Base-by-base conservation (phyloP, 2,888 invertebrate species). In the Synergus japonicus region DNA sequence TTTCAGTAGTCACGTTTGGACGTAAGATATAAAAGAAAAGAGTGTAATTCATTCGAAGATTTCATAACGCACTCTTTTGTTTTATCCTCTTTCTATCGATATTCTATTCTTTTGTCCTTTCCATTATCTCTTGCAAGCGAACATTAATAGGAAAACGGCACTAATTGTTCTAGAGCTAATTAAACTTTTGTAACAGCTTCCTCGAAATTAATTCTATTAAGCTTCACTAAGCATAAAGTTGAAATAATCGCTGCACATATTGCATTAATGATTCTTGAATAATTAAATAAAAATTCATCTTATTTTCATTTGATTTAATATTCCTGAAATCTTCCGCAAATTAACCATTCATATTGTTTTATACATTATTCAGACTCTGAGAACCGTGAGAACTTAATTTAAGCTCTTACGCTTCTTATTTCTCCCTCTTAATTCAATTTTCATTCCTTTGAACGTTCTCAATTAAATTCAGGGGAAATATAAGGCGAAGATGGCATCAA, bases 131-230 rank as follows among this genome's bases (percentile, higher is more conserved):
- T 65, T 22, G 22, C 58, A 18, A 8, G 58, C 4, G 58, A 22
- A 60, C 18, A 60, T 60, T 22, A 60, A 10, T 60, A 10, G 18
- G 1, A 18, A 60, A 60, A n/a, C 22, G 18, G 58, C 22, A 60
- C 18, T 65, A 41, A 65, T 41, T 41, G 65, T 65, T 65, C 65
- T 41, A 65, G 65, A 41, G 15, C 5, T 65, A 41, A 41, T 65
- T 65, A 65, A 65, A 65, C 65, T 65, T 65, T 65, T 37, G 41
- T 15, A 65, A 65, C 65, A 65, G 65, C 65, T 65, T 65, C 9
- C 65, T 65, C 37, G 65, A 65, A 65, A 65, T 41, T 65, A 37
- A 41, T 65, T 64, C 37, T 37, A n/a, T 65, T 65, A 65, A 65
- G n/a, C 41, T 65, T n/a, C 37, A 65, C 0, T 65, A 7, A 41